Base-by-base conservation (phyloP, 2,888 invertebrate species). In the Creontiades dilutus region DNA sequence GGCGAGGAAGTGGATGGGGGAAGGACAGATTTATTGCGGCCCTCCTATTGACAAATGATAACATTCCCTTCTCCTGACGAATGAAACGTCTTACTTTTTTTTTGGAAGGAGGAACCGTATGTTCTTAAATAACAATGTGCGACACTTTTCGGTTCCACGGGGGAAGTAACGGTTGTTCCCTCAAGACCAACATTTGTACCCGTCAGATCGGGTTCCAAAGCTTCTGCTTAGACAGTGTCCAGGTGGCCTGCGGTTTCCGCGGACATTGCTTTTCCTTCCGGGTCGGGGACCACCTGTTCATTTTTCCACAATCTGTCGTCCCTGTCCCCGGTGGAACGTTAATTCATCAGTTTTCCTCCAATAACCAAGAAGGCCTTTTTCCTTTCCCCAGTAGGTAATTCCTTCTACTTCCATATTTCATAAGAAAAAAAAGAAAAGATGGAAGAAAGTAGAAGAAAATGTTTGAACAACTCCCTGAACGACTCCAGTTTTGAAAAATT, bases 21-120 rank as follows among this genome's bases (percentile, higher is more conserved):
- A 61, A 61, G 78, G 87, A 87, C 88, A 88, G 88, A 88, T 88
- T 88, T 88, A 88, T 88, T 88, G 88, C 88, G 27, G 27, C 28
- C 28, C 61, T 52, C 68, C 78, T 88, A 88, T 88, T 88, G 88
- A 88, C 88, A 88, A 88, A 88, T 88, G 88, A 88, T 88, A 88
- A 88, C 88, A 88, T 88, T 88, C 28, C 88, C 88, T 78, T 55
- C 52, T 46, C 48, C 88, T 88, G 88, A 88, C 88, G 78, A 88
- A 88, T 88, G 88, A 88, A 88, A 88, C 47, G 88, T 88, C 88
- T 88, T 88, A 78, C 80, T 87, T 28, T 47, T n/a, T n/a, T 46
- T 68, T 46, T 46, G 37, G 48, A 14, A 16, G 57, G n/a, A 37
- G 55, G 78, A 55, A 76, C 78, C 46, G 88, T 78, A 78, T 88